These are phyloP conservation scores for Aleadryas rufinucha DNA, from an alignment of 2,113 vertebrate genomes.

Conservation along the genomic window DNA sequence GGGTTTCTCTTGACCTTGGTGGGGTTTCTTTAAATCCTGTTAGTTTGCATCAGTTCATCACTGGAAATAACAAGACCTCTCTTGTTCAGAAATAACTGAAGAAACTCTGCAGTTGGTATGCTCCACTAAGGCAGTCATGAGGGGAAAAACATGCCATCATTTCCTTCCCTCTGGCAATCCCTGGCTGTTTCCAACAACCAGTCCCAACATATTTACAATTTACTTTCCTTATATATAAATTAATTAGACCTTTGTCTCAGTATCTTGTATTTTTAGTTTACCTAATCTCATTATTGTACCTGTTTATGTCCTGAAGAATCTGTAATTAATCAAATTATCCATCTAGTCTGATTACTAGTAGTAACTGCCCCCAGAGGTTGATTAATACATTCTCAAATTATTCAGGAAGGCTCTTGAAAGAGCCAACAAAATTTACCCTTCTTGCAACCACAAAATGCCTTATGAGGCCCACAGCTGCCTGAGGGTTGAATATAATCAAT, in stretches of 20 bases:
- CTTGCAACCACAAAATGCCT: slow-evolving; percentile 42
- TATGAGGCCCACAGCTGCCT: slow-evolving; percentile 12
- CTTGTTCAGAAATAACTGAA: neutral
- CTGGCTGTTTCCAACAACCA: neutral
- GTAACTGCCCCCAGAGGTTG: slow-evolving; percentile 43
- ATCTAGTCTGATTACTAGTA: slow-evolving; percentile 5
- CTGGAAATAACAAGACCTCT: neutral
- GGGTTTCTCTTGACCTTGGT: neutral
- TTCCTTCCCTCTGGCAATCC: neutral
- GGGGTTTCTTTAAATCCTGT: neutral
- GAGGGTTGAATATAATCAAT: slow-evolving; percentile 50
- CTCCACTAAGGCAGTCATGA: neutral
- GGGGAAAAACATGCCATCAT: neutral
- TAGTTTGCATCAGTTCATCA: neutral
- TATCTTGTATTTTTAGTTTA: neutral
- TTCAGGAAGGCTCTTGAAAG: slow-evolving; percentile 49
- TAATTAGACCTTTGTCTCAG: neutral
- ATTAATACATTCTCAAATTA: slow-evolving; percentile 65
- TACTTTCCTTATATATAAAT: neutral
- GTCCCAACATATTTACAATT: neutral
- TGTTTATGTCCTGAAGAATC: slow-evolving; percentile 23
- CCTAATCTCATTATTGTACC: neutral
- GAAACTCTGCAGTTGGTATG: neutral
- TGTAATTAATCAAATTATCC: slow-evolving; percentile 55
- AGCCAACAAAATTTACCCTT: slow-evolving; percentile 34